A percentile compares a stretch with the other conserved stretches of the same genome.
Evolutionary conservation across 2,113 vertebrate species (phyloP).

Genomic region (Anarhynchus alexandrinus): DNA sequence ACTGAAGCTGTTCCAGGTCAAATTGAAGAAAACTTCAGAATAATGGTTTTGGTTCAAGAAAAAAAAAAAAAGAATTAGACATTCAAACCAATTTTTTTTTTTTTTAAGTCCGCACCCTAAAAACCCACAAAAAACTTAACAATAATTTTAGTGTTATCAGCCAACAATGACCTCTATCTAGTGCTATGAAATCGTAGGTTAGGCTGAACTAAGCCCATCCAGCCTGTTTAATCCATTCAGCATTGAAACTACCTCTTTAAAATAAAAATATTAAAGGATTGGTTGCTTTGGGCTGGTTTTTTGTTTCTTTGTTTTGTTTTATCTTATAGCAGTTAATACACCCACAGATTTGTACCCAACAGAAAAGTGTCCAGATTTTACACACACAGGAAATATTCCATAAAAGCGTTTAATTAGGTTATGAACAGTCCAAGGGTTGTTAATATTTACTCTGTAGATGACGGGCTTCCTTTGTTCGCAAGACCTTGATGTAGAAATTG

Average conservation of each 20-base stretch:
- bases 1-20: neutral
- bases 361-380: neutral
- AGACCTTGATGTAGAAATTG: constrained; percentile 9
- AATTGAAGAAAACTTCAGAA: neutral
- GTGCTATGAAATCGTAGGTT: neutral
- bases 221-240: neutral
- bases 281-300: neutral
- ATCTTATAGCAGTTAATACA: neutral
- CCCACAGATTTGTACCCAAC: neutral
- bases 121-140: neutral
- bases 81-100: neutral
- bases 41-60: neutral
- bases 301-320: neutral
- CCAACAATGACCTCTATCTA: neutral
- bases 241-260: neutral
- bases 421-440: neutral
- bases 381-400: neutral
- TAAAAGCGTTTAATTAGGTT: neutral
- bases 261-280: neutral
- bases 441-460: constrained; percentile 43
- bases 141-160: neutral
- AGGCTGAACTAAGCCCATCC: neutral
- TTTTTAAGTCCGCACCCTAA: neutral
- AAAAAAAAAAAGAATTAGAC: neutral
- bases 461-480: neutral